Evolutionary conservation across 2,888 invertebrate species (phyloP), one percentile per base, ranked within the genome.

Genomic region (Alviniconcha strummeri): DNA sequence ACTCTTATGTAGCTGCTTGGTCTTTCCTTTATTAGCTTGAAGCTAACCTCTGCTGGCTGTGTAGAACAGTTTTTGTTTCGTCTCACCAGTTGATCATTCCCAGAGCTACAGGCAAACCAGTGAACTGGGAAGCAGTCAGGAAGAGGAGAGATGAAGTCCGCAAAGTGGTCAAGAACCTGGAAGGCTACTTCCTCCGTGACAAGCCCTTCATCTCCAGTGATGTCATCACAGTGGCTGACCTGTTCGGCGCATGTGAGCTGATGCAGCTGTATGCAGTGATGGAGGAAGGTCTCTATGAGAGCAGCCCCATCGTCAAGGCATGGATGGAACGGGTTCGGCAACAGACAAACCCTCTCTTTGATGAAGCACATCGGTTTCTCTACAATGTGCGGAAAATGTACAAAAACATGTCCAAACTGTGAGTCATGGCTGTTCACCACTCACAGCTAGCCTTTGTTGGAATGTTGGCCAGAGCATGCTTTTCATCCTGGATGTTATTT

Each of bases 211-310:
- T 93, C 8, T 87, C 87, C 82, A 91, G 92, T 2, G 84, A 90
- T 52, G 89, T 91, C 19, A 88, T 93, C 36, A 90, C 92, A 3
- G 88, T 93, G 4, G 92, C 92, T n/a, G 93, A 93, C 84, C 83
- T 93, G 5, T 86, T 92, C 8, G 91, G 89, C 7, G 90, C 89
- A 7, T 92, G 92, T 87, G 93, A 93, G 84, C 83, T 93, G 67
- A 89, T 89, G 88, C 92, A 93, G 88, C 86, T 92, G 17, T 86
- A 90, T 69, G 90, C 89, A 0, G 89, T 90, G 7, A 86, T 87
- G 74, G 91, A 91, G 69, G 89, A 91, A n/a, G 86, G 86, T 1
- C 19, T 92, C 74, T 89, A 88, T 60, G 86, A 88, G 72, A 87
- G 87, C 4, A 90, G 90, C 64, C 89, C 90, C 5, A 85, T 85